Evolutionary conservation across 2,113 vertebrate genomes (phyloP), one percentile per base, ranked within the genome.

Genomic region (Orientallactaga bullata): DNA sequence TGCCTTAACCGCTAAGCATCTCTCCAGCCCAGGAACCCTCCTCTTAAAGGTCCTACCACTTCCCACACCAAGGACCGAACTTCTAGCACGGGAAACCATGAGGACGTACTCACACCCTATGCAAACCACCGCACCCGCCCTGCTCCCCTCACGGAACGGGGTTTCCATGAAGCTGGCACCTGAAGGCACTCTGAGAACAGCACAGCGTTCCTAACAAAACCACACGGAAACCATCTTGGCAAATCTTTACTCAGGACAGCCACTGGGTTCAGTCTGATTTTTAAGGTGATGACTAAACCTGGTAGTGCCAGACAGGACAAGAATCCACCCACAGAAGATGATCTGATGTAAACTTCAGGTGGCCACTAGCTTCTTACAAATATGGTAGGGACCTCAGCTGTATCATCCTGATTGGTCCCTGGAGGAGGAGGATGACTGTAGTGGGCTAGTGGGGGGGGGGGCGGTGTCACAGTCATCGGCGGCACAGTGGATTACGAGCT

Each of bases 121-220:
- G 30, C n/a, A 30, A 71, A 71, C 66, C 83, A 28, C 24, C 24
- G 23, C 21, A 26, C 21, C 8, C 51, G 37, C 79, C 63, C 16
- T 12, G 24, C 35, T 0, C 30, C 20, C 24, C 17, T 7, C 68
- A 61, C 0, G 6, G 28, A 39, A 51, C 1, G 2, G 2, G n/a
- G 30, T 30, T 10, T 69, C 80, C 35, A 2, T 3, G 39, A 74
- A 32, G 80, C n/a, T 2, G 12, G 61, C 17, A 65, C 39, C 9
- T 2, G 0, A 11, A 32, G n/a, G 51, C 51, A 7, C 42, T 55
- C 28, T 2, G 13, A 17, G 77, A 72, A 73, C 26, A 77, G 2
- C 2, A 21, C 15, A 39, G 37, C 47, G 17, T 23, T 66, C 42
- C 5, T 47, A 47, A 72, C 0, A n/a, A 58, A 37, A 30, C 15